A percentile compares a stretch with the other conserved stretches of the same genome.
Conservation (phyloP, 2,888 invertebrate genomes). For the Tetheella fluctuosa region DNA sequence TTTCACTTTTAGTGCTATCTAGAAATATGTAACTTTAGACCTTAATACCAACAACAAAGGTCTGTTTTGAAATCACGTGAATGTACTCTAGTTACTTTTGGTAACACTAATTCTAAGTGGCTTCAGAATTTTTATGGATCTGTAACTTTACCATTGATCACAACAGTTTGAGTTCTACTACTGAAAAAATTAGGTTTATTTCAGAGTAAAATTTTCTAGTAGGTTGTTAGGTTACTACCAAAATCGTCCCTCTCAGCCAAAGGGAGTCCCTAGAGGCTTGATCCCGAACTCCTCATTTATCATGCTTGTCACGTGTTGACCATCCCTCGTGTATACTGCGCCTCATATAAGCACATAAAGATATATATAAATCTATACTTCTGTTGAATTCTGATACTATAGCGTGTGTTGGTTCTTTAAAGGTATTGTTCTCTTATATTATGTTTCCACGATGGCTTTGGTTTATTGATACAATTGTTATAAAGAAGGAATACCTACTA, state of each 20-base stretch:
- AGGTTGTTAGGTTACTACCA: constrained; percentile 62
- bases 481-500: too few relatives aligned
- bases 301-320: constrained; percentile 83
- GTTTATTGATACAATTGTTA: not conserved
- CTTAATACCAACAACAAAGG: constrained; percentile 40
- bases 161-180: constrained; percentile 41
- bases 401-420: constrained; percentile 26
- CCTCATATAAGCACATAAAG: constrained; percentile 58
- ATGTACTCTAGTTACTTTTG: constrained; percentile 65
- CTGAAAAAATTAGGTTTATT: constrained; percentile 38
- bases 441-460: not conserved
- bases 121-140: constrained; percentile 67
- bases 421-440: not conserved
- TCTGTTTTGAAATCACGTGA: constrained; percentile 42
- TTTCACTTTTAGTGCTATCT: constrained; percentile 45
- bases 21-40: constrained; percentile 45
- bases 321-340: constrained; percentile 77
- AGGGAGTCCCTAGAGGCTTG: constrained; percentile 79
- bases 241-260: constrained; percentile 59
- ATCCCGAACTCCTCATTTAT: constrained; percentile 80
- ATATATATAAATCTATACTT: constrained; percentile 49
- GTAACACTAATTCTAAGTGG: constrained; percentile 71
- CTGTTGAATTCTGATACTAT: constrained; percentile 34
- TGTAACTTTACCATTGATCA: constrained; percentile 39
- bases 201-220: constrained; percentile 36